Evolutionary conservation across 92 coral and sea anemone species (phyloP).

Genomic region (Virgularia gustaviana): DNA sequence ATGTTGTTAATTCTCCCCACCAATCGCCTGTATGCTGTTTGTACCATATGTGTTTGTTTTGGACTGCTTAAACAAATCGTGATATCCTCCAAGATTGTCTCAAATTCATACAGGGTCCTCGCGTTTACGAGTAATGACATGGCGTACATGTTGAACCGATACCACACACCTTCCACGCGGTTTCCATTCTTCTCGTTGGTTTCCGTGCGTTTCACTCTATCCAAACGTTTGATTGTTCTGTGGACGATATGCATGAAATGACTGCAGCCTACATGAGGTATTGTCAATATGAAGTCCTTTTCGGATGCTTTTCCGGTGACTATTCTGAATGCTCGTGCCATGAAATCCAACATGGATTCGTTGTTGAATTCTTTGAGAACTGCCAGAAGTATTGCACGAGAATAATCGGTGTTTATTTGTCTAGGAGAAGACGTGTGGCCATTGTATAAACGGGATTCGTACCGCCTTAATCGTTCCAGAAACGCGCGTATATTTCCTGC

Average conservation of each 20-base stretch:
- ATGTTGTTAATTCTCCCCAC: constrained; percentile 10
- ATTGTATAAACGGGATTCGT: constrained; percentile 19
- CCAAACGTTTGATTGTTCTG: constrained; percentile 11
- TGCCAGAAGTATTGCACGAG: constrained; percentile 41
- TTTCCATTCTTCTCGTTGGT: neutral
- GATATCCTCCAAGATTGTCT: constrained; percentile 7
- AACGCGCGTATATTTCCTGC: constrained; percentile 39
- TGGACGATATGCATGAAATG: too few relatives aligned
- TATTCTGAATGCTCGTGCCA: constrained; percentile 24
- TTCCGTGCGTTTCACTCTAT: neutral
- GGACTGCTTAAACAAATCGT: constrained; percentile 12
- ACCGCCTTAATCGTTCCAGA: constrained; percentile 38
- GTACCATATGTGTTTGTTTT: constrained; percentile 1
- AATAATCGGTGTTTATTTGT: constrained; percentile 36
- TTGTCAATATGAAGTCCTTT: neutral
- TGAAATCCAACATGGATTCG: constrained; percentile 33
- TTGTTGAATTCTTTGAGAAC: constrained; percentile 38
- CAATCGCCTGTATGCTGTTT: neutral
- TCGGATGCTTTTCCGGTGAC: neutral
- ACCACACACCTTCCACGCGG: neutral
- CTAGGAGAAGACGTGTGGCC: constrained; percentile 17
- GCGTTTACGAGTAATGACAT: constrained; percentile 40
- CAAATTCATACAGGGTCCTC: constrained; percentile 20
- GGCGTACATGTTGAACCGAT: constrained; percentile 25
- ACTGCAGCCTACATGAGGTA: too few relatives aligned